A percentile compares a stretch with the other conserved stretches of the same genome.
These are phyloP conservation scores for Macquaria ambigua DNA, from an alignment of 2,113 vertebrate species.

Conservation along the genomic window DNA sequence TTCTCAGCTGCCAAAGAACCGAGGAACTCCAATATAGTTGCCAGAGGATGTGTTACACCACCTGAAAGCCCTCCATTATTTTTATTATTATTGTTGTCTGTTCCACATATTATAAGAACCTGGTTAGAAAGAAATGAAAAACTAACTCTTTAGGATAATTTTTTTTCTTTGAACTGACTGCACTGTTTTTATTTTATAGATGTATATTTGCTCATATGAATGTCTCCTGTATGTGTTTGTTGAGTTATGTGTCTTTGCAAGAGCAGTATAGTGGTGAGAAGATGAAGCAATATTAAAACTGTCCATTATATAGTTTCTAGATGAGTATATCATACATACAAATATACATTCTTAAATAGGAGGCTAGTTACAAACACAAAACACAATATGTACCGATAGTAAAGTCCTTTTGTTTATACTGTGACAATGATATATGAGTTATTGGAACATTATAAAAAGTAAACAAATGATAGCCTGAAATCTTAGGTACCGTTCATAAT, in stretches of 20 bases:
- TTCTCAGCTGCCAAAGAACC: background rate
- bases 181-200: slow-evolving; percentile 17
- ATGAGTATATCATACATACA: slow-evolving; percentile 82
- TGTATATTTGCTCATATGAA: slow-evolving; percentile 18
- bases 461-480: slow-evolving; percentile 76
- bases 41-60: slow-evolving; percentile 37
- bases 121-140: slow-evolving; percentile 25
- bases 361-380: slow-evolving; percentile 82
- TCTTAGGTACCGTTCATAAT: slow-evolving; percentile 64
- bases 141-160: background rate
- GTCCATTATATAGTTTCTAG: slow-evolving; percentile 78
- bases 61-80: slow-evolving; percentile 42
- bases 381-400: slow-evolving; percentile 77
- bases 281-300: slow-evolving; percentile 69
- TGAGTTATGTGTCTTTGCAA: slow-evolving; percentile 31
- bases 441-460: slow-evolving; percentile 79
- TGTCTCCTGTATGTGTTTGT: slow-evolving; percentile 26
- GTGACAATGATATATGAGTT: slow-evolving; percentile 74
- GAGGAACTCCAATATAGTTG: slow-evolving; percentile 56
- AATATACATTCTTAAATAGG: slow-evolving; percentile 84
- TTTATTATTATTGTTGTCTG: background rate
- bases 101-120: slow-evolving; percentile 40
- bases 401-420: slow-evolving; percentile 70
- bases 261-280: slow-evolving; percentile 52
- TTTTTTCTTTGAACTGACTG: slow-evolving; percentile 18